Base-by-base conservation (phyloP, 2,888 invertebrate species). In the Lampropteryx suffumata region DNA sequence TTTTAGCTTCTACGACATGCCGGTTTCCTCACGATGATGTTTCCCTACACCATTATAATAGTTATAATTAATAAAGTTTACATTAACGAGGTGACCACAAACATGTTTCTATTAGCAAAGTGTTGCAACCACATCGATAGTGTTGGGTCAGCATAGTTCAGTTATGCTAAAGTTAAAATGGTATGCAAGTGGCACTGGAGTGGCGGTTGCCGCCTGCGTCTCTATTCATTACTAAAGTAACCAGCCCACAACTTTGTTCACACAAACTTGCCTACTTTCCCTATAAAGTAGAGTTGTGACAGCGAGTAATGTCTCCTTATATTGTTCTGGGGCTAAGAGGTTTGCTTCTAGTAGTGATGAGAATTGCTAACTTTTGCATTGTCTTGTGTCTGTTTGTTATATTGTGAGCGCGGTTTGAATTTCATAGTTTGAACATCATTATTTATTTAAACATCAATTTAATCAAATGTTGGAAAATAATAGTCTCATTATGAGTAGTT, bases 321-420 rank as follows among this genome's bases (percentile, higher is more conserved):
- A 88, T 88, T 90, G 88, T 88, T 83, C 84, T 79, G 88, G 88
- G 88, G 85, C 83, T 86, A 86, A 87, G 89, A 87, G 87, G 87
- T 82, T 87, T 85, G 83, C 78, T 79, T 67, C 76, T 77, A 80
- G 75, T 82, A 84, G 79, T 71, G 79, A 82, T 79, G 83, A 83
- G 85, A 84, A 87, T 85, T 84, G 79, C 74, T 79, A 86, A 88
- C 84, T 87, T 84, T 84, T 76, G 76, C 78, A 70, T 69, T 69
- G 72, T 73, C 71, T 67, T 21, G 67, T 75, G 69, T 75, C 73
- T 79, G 65, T 67, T 73, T 82, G 74, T 82, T 79, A 80, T 82
- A 76, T 73, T 66, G 64, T 66, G 30, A 28, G 36, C 53, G 55
- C 57, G 65, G 64, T 70, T 64, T 73, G 73, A 73, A 78, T 78